phyloP scores from a whole-genome alignment of 2,113 vertebrate species.

The Halcyon malimbica region DNA sequence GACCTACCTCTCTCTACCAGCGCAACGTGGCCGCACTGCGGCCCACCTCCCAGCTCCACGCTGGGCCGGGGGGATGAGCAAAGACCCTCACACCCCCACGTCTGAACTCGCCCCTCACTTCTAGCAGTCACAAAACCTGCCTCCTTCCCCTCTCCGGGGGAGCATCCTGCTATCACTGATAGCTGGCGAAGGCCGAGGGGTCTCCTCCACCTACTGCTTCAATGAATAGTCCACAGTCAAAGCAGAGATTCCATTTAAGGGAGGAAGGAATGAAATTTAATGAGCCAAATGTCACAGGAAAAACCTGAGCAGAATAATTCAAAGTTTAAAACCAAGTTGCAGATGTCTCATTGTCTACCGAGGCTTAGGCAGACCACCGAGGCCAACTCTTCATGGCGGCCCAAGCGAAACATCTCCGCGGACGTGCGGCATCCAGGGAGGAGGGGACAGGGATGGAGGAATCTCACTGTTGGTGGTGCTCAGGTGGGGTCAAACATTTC shows the following conservation, averaged over 20 bases:
- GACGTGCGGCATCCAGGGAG: neutral
- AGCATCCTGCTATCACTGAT: neutral
- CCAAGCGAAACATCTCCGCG: neutral
- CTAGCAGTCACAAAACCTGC: neutral
- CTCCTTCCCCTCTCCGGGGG: neutral
- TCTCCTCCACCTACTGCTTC: neutral
- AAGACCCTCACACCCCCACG: neutral
- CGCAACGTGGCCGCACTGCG: neutral
- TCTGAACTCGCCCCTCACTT: neutral
- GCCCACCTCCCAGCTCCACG: neutral
- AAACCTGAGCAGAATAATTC: neutral
- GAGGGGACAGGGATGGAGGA: neutral
- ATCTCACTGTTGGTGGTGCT: neutral
- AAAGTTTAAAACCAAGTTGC: neutral
- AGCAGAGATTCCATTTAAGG: neutral
- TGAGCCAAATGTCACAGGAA: neutral
- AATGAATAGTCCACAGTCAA: neutral
- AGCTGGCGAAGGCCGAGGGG: fast-evolving
- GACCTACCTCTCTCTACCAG: neutral
- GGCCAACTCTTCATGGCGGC: neutral
- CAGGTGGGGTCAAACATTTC: neutral
- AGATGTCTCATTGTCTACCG: neutral
- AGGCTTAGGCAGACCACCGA: neutral
- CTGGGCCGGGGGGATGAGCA: neutral
- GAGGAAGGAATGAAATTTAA: slow-evolving; percentile 6